Base-by-base conservation (phyloP, 2,797 vertebrate species). In the Smutsia gigantea region DNA sequence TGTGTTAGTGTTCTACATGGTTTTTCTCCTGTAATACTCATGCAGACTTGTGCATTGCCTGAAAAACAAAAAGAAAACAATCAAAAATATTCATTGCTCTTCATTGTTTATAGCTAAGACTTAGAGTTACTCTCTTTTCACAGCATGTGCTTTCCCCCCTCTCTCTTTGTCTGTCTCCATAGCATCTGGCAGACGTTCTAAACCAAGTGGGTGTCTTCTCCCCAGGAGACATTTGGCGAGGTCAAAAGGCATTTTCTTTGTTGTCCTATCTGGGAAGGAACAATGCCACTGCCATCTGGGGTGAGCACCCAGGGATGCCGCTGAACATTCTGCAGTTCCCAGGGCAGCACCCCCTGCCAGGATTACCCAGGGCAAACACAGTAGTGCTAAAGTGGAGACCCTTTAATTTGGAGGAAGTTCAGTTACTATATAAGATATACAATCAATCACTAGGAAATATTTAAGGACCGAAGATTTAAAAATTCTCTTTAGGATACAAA, bases 261-360 rank as follows among this genome's bases (percentile, higher is more conserved):
- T 7, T 27, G 31, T 79, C 31, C 53, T 8, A 69, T 42, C 8
- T 83, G 25, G 12, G 29, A 13, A 63, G 4, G 27, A 18, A 7
- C 7, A 4, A 2, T 37, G n/a, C 6, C 57, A 1, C 18, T 14
- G 5, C 4, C 39, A 5, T 57, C 75, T 64, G 46, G 12, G 4
- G 1, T 23, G 3, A 31, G 42, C 69, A 4, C 10, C 7, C 0
- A 21, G 1, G 3, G 57, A 64, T n/a, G 5, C 25, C 27, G 6
- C 4, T 71, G n/a, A 59, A 71, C 8, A 6, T 37, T 5, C 66
- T 61, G 4, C 6, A 63, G 23, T 18, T 55, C 37, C 11, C 29
- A 21, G 2, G 2, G 74, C 4, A 25, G 7, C 10, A 17, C 0
- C 1, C 18, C 3, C 25, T 3, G 12, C 19, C 14, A 53, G 6